Percentiles rank a stretch among this genome's conserved stretches.
Evolutionary conservation across 2,797 vertebrate genomes (phyloP).

Genomic region (Chiloscyllium punctatum): DNA sequence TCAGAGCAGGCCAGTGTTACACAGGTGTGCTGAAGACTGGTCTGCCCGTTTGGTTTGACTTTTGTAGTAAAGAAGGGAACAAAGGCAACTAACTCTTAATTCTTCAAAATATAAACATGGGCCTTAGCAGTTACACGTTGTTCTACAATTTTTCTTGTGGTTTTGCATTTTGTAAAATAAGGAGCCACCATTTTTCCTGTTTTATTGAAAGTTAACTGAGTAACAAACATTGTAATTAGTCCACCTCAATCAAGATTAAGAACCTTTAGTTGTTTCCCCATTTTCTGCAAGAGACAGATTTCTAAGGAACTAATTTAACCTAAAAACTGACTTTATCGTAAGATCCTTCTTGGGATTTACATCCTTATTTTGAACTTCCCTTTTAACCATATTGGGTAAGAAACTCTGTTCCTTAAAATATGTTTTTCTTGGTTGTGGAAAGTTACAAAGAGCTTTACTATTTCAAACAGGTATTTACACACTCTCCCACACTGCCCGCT

Average conservation of each 20-base stretch:
- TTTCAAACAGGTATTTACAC: neutral
- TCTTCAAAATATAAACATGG: neutral
- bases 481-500: neutral
- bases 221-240: neutral
- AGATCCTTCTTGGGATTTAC: neutral
- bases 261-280: neutral
- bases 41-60: no score
- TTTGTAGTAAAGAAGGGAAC: neutral
- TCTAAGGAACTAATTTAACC: neutral
- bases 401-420: neutral
- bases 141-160: neutral
- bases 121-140: neutral
- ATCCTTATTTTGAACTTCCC: constrained; percentile 1
- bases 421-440: neutral
- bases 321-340: neutral
- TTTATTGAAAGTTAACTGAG: neutral
- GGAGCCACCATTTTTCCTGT: neutral
- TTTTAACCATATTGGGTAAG: neutral
- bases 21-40: no score
- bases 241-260: neutral
- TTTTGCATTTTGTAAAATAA: neutral
- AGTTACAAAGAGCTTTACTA: neutral
- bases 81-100: neutral
- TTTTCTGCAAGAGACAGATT: neutral
- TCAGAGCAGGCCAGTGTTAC: no score